Percentiles rank a stretch among this genome's conserved stretches.
phyloP scores from a whole-genome alignment of 2,888 invertebrate species.

The Caenorhabditis zanzibari region DNA sequence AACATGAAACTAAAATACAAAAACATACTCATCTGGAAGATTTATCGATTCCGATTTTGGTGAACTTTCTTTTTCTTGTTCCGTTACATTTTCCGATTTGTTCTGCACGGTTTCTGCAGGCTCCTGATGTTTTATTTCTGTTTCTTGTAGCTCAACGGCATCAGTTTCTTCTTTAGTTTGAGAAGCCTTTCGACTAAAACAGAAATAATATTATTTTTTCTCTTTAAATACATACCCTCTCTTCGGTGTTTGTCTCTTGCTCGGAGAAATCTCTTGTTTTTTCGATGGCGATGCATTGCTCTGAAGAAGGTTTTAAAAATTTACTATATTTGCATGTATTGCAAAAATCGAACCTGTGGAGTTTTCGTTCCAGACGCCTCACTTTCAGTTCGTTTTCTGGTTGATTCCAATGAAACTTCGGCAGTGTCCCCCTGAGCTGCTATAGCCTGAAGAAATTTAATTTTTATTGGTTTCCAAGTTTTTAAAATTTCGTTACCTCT shows the following conservation, averaged over 20 bases:
- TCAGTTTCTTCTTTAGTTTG: constrained; percentile 16
- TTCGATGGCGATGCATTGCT: constrained; percentile 36
- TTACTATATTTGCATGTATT: not conserved
- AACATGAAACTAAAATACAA: not conserved
- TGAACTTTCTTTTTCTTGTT: not conserved
- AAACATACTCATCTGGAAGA: not conserved
- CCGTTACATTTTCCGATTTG: constrained; percentile 3
- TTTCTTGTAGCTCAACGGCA: constrained; percentile 33
- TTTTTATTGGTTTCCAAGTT: not conserved
- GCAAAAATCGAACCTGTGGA: constrained; percentile 16
- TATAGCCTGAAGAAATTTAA: constrained; percentile 5
- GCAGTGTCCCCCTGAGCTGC: not conserved
- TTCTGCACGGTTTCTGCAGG: not conserved
- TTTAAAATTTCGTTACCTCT: constrained; percentile 55
- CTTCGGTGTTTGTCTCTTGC: constrained; percentile 30
- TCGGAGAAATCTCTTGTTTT: constrained; percentile 17
- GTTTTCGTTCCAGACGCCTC: constrained; percentile 34
- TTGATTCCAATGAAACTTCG: constrained; percentile 22
- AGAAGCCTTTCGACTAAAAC: not conserved
- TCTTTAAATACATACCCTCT: constrained; percentile 15
- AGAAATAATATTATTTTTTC: not conserved
- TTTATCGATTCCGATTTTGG: not conserved
- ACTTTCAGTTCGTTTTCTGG: constrained; percentile 39
- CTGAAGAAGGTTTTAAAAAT: constrained; percentile 7
- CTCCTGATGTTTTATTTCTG: constrained; percentile 20